Evolutionary conservation across 2,113 vertebrate genomes (phyloP), one percentile per base, ranked within the genome.

Genomic region (Thunnus thynnus): DNA sequence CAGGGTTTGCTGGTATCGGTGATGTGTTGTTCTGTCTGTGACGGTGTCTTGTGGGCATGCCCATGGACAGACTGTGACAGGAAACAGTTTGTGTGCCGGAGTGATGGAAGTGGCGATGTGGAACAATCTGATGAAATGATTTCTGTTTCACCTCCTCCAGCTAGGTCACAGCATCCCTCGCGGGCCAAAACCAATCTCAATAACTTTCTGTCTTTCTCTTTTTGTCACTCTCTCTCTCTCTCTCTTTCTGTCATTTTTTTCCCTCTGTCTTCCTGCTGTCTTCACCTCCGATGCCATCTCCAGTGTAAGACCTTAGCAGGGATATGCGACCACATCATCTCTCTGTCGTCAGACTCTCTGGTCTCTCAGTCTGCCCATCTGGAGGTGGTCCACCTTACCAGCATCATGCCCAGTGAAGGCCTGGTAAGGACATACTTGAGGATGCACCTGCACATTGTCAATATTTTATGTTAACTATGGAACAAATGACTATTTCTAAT

Each of bases 261-360:
- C 9, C 16, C n/a, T 13, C 46, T 30, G 27, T 30, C 27, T 30
- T 30, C 27, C 27, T 69, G 57, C 84, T 17, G 73, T 55, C 77
- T 78, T 88, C 76, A 92, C 13, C 46, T 85, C 61, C 13, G 75
- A 76, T 85, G n/a, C 60, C 90, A 1, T 41, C 76, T 85, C 44
- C 90, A 99, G 98, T 99, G 97, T 93, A 99, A 98, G 93, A 96
- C 96, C 62, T 90, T 98, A 89, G 96, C 95, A 80, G 97, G 97
- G 91, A 99, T 98, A 88, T 98, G 97, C 87, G 97, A 97, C 91
- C 97, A 99, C 94, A 97, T 99, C 95, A 96, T 97, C 91, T 96
- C 96, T 4, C 93, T 99, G 83, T 97, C 97, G 55, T 97, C 97
- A 5, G 96, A 99, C 87, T 95, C 96, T 17, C 91, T 97, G 92